Evolutionary conservation across 2,113 vertebrate species (phyloP), one percentile per base, ranked within the genome.

Genomic region (Perccottus glenii): DNA sequence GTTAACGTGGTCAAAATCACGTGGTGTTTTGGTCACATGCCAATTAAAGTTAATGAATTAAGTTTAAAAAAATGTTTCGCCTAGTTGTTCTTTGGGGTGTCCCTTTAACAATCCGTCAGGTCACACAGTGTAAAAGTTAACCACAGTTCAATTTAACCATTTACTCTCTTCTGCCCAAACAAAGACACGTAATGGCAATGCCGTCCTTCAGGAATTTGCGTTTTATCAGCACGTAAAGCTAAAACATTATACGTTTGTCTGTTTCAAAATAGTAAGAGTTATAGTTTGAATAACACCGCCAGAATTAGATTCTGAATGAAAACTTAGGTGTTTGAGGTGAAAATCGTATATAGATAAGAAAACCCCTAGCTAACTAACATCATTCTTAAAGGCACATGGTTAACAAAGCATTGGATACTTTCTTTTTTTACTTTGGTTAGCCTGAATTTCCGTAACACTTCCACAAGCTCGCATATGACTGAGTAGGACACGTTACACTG

Each of bases 361-460:
- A 27, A 27, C 19, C 19, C 19, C 19, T 27, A 27, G 19, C 19
- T 27, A 27, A 27, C 19, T 27, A 53, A 52, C 11, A 6, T 10
- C 8, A 12, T 27, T 47, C 60, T 5, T 9, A 46, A 32, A 7
- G 16, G 1, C 12, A 60, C 2, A 10, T 6, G 36, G 0, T 0
- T 10, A 14, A 6, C 2, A 38, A 9, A 4, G 16, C 3, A 50
- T 4, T 3, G 15, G 5, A 19, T 43, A 11, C 3, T 58, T 14
- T 4, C 15, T 8, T 58, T 36, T 42, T 3, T n/a, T 1, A 52
- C 0, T 19, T 0, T 16, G 51, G 16, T 45, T 73, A 46, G 67
- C 36, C 11, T 7, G 15, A 38, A 64, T 84, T 77, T 82, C 67
- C 78, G 69, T 63, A 84, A 70, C 63, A 47, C 11, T 38, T 51